Evolutionary conservation across 1,140 invertebrate species (phyloP).

Genomic region (Spodoptera litura): DNA sequence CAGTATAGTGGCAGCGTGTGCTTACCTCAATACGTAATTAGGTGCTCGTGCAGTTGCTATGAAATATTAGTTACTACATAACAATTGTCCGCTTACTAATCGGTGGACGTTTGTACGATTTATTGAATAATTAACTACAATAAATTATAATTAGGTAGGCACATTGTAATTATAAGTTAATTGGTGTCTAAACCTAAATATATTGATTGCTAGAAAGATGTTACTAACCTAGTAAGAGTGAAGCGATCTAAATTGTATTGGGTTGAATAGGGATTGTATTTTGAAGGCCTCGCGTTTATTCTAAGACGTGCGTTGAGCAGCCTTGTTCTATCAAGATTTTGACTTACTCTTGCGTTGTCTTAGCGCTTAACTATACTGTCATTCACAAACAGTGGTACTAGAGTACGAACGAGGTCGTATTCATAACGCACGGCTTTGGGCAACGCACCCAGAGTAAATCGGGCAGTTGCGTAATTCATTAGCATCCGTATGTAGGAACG

Average conservation of each 20-base stretch:
- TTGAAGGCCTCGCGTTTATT: constrained; percentile 47
- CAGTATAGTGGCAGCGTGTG: neutral
- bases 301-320: constrained; percentile 54
- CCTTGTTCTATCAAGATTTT: constrained; percentile 67
- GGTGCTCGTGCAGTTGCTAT: constrained; percentile 23
- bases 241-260: neutral
- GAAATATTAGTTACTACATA: constrained; percentile 40
- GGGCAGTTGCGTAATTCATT: constrained; percentile 58
- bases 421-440: constrained; percentile 60
- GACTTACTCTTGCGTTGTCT: constrained; percentile 53
- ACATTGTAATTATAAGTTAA: neutral
- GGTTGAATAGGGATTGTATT: constrained; percentile 4
- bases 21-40: constrained; percentile 41
- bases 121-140: constrained; percentile 6
- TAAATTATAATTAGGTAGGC: constrained; percentile 30
- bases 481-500: constrained; percentile 30
- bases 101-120: constrained; percentile 23
- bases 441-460: constrained; percentile 57
- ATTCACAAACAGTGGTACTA: constrained; percentile 63
- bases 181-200: no score
- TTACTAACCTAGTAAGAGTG: no score
- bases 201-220: no score
- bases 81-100: constrained; percentile 30
- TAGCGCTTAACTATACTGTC: constrained; percentile 79
- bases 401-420: constrained; percentile 63